Evolutionary conservation across 1,140 invertebrate species (phyloP), one percentile per base, ranked within the genome.

Genomic region (Leptoteleia sp.): DNA sequence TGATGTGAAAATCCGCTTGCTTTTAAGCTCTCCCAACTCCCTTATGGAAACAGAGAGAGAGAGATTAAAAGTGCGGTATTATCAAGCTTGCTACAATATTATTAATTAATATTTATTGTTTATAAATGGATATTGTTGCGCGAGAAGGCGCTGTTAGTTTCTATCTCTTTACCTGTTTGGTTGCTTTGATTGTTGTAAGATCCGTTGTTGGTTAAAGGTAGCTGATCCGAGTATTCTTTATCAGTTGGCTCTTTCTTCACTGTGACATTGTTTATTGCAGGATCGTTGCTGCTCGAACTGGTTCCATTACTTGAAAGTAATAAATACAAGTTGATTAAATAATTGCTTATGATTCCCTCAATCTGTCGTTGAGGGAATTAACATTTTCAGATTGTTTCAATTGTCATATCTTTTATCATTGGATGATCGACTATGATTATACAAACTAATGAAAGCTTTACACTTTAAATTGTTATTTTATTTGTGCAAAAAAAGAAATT

Each of bases 1-100:
- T 76, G 57, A 73, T 11, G 70, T 68, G 59, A 71, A 81, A 81
- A 82, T 81, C 76, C 75, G 76, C 70, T 78, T 81, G 76, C 65
- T 78, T 79, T 75, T 75, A 76, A 72, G 68, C 73, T 77, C 67
- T 71, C 43, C 22, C 50, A 71, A 68, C 29, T 67, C 62, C 67
- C 67, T 76, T 62, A 45, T 67, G 72, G 55, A 65, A 70, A 62
- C 57, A 48, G n/a, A 59, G 61, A 71, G 68, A 48, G n/a, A 59
- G 61, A 71, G 68, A 71, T 76, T 76, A 76, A 80, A 80, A 80
- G 59, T 68, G 17, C 37, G 47, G 17, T 57, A 85, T 67, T 81
- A 83, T 48, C 19, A 76, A 76, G 47, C 57, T 50, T 54, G 48
- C 13, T 64, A 52, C 13, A 75, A 65, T 70, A 68, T 68, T 70